Evolutionary conservation across 2,888 invertebrate species (phyloP), one percentile per base, ranked within the genome.

Genomic region (Drosophila recens): DNA sequence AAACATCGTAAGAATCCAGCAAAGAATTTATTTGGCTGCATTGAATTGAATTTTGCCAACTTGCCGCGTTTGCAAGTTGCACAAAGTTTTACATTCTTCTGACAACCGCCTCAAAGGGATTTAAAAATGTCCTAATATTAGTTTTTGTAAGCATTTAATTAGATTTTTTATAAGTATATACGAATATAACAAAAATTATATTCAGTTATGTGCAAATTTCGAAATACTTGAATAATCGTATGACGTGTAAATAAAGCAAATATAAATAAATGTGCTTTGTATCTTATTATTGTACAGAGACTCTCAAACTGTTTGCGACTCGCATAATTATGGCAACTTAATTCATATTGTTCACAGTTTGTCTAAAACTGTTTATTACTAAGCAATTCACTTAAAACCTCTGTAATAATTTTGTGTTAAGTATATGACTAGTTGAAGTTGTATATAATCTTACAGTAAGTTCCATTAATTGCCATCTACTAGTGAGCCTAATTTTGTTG

Each of bases 21-120:
- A 30, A n/a, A 59, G 36, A 45, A 56, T 53, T 48, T 15, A 11
- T n/a, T 63, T 58, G 23, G 38, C 56, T 48, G 63, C 36, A 49
- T 54, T 76, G 46, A 40, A 54, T 42, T 51, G 20, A 36, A 90
- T 82, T 91, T 91, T 91, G 89, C 82, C 91, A 80, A 87, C 90
- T 91, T 91, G 90, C 90, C 79, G 34, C 53, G 62, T 56, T 69
- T 77, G 91, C 80, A 91, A 91, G 89, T 87, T 87, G 89, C 67
- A 76, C 89, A 90, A 91, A 91, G 91, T 90, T 79, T 73, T 45
- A 56, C 67, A 48, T 33, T 58, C 46, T 49, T 57, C 69, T 67
- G 56, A 17, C 48, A 34, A 23, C 38, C n/a, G 30, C 15, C n/a
- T 27, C 27, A 36, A 40, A 5, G 30, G 34, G n/a, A 27, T 27